A percentile compares a stretch with the other conserved stretches of the same genome.
Conservation (phyloP, 2,113 vertebrate species). For the Mobula hypostoma region DNA sequence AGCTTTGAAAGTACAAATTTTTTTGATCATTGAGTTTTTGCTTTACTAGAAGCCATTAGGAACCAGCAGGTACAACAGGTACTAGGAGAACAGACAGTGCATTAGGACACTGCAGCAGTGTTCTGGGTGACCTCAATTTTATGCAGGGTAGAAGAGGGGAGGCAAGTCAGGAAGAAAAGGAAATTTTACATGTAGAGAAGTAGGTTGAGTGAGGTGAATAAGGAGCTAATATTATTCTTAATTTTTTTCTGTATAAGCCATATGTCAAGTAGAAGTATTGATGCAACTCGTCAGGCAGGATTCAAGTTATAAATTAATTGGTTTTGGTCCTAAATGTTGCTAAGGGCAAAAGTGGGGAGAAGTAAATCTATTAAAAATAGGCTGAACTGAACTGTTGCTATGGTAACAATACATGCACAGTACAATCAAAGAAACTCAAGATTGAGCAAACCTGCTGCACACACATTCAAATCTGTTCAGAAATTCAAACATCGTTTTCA, state of each 20-base stretch:
- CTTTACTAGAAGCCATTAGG: too few relatives aligned
- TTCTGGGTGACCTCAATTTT: too few relatives aligned
- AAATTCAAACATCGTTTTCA: background rate
- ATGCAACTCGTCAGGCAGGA: background rate
- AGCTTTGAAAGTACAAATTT: too few relatives aligned
- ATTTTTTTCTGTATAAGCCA: background rate
- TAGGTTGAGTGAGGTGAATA: background rate
- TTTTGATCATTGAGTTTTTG: too few relatives aligned
- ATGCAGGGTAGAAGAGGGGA: too few relatives aligned
- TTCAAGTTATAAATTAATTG: slow-evolving; percentile 17
- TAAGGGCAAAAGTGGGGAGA: background rate
- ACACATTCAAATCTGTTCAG: background rate
- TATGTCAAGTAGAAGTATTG: background rate
- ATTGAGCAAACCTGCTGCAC: background rate
- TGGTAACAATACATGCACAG: background rate
- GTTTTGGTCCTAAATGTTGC: background rate
- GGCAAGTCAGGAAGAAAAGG: too few relatives aligned
- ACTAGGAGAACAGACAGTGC: too few relatives aligned
- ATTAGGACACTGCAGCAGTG: too few relatives aligned
- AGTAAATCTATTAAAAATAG: background rate
- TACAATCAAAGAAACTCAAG: background rate
- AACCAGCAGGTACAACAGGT: too few relatives aligned
- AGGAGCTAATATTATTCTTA: background rate
- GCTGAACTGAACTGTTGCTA: slow-evolving; percentile 12
- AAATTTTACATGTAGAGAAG: too few relatives aligned